These are phyloP conservation scores for Hypena proboscidalis DNA, from an alignment of 2,888 invertebrate species.

Conservation along the genomic window DNA sequence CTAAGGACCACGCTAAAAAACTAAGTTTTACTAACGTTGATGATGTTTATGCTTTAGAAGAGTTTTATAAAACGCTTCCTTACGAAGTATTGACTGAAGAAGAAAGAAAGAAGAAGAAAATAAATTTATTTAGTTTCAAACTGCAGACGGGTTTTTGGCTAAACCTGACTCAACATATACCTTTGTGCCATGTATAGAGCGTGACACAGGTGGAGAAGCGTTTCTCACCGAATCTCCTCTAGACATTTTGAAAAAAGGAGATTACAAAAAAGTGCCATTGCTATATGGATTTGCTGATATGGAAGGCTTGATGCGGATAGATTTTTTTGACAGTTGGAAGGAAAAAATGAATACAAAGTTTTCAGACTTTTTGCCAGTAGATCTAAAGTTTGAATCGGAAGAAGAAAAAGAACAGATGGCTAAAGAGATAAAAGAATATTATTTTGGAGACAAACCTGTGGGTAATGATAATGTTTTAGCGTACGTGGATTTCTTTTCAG, in stretches of 20 bases:
- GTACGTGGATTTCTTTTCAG: conserved; percentile 58
- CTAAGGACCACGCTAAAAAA: conserved; percentile 44
- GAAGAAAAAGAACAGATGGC: conserved; percentile 50
- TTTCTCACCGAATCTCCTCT: conserved; percentile 55
- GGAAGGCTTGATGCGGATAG: conserved; percentile 46
- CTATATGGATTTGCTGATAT: conserved; percentile 57
- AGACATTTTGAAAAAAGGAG: conserved; percentile 50
- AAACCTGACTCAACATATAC: conserved; percentile 39
- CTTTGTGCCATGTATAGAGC: conserved; percentile 48
- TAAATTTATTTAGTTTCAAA: no score
- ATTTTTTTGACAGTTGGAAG: conserved; percentile 36
- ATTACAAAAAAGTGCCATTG: conserved; percentile 53
- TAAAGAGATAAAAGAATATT: conserved; percentile 50
- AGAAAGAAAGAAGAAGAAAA: no score
- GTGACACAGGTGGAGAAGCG: conserved; percentile 37
- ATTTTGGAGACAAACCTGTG: conserved; percentile 53
- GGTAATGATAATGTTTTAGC: conserved; percentile 42
- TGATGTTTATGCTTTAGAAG: conserved; percentile 51
- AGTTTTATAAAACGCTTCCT: conserved; percentile 53
- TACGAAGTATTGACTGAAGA: conserved; percentile 45
- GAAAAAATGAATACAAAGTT: conserved; percentile 51
- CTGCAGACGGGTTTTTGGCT: conserved; percentile 22
- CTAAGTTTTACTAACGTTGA: conserved; percentile 47
- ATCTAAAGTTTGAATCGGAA: conserved; percentile 53
- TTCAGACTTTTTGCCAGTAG: conserved; percentile 56